Evolutionary conservation across 2,113 vertebrate genomes (phyloP).

Genomic region (Pluvialis apricaria): DNA sequence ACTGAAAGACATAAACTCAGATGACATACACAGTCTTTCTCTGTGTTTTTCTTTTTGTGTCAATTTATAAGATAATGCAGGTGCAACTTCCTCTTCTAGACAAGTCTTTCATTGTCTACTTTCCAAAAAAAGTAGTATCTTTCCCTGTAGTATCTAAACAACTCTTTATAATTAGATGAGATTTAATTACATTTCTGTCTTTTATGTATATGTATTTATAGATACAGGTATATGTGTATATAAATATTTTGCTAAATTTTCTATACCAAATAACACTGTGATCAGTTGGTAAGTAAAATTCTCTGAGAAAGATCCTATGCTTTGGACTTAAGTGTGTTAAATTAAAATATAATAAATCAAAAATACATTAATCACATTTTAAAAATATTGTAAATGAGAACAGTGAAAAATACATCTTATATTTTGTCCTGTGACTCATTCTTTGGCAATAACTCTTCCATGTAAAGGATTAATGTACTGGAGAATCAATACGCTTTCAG

Average conservation of each 20-base stretch:
- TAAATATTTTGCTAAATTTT: neutral
- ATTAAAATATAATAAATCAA: slow-evolving; percentile 10
- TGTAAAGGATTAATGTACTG: slow-evolving; percentile 68
- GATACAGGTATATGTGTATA: neutral
- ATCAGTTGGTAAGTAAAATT: neutral
- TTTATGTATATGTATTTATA: neutral
- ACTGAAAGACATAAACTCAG: neutral
- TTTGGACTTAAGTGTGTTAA: neutral
- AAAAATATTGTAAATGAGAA: neutral
- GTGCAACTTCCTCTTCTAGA: neutral
- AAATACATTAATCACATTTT: neutral
- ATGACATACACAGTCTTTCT: neutral
- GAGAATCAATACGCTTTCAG: slow-evolving; percentile 74
- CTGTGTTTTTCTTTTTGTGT: neutral
- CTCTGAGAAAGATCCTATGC: neutral
- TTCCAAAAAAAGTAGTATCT: neutral
- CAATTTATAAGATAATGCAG: neutral
- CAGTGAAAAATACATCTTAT: slow-evolving; percentile 31
- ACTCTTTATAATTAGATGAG: neutral
- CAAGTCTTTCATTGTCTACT: neutral
- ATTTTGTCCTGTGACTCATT: slow-evolving; percentile 64
- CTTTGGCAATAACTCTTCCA: slow-evolving; percentile 69
- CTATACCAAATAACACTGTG: neutral
- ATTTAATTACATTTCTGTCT: neutral
- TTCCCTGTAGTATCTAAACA: neutral